phyloP scores from a whole-genome alignment of 2,797 vertebrate genomes.

The Spinibarbus caldwelli region DNA sequence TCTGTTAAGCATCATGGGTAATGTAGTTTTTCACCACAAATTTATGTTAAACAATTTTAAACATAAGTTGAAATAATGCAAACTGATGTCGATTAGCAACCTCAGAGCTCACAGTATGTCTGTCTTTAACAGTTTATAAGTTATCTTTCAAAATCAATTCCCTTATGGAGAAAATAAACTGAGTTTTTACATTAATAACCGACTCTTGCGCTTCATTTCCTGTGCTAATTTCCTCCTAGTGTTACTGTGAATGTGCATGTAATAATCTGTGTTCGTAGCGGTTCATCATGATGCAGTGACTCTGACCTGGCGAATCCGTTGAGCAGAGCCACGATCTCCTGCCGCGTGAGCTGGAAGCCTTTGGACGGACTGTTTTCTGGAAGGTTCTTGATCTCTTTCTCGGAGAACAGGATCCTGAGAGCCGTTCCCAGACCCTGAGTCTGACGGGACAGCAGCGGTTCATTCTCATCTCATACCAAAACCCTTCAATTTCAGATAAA shows the following conservation, averaged over 20 bases:
- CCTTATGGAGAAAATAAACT: too few species aligned
- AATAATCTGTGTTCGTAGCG: too few species aligned
- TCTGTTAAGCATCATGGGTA: neutral
- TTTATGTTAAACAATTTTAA: neutral
- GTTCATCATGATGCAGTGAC: neutral
- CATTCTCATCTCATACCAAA: too few species aligned
- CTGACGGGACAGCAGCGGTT: slow-evolving; percentile 67
- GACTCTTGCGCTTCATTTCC: too few species aligned
- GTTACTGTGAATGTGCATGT: too few species aligned
- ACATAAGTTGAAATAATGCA: too few species aligned
- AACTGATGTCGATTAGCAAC: too few species aligned
- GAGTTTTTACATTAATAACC: too few species aligned
- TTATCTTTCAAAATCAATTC: too few species aligned
- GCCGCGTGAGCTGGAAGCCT: slow-evolving; percentile 93
- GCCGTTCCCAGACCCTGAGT: slow-evolving; percentile 94
- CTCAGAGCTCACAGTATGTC: too few species aligned
- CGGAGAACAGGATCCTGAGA: slow-evolving; percentile 95
- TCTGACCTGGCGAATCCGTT: slow-evolving; percentile 90
- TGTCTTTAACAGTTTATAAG: too few species aligned
- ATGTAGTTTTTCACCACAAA: neutral
- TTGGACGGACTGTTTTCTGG: slow-evolving; percentile 89
- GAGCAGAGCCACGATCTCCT: slow-evolving; percentile 93
- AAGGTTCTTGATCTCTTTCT: slow-evolving; percentile 93
- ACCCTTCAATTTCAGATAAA: neutral
- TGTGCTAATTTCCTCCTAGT: neutral